Percentiles rank a stretch among this genome's conserved stretches.
Evolutionary conservation across 1,140 invertebrate genomes (phyloP).

Genomic region (Colletes latitarsis): DNA sequence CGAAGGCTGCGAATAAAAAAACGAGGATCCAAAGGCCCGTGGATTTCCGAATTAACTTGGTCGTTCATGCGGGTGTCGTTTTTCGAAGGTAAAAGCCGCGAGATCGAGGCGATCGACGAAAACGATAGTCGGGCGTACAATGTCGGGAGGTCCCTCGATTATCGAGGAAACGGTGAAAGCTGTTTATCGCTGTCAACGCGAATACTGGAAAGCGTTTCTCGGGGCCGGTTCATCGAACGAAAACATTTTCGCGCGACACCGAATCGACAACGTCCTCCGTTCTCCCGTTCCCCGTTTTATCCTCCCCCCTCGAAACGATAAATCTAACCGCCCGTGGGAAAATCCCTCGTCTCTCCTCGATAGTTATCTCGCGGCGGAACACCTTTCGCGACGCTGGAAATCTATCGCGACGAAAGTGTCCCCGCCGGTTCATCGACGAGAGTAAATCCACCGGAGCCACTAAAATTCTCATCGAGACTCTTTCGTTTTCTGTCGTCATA

Average conservation of each 20-base stretch:
- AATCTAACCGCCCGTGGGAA: conserved; percentile 1
- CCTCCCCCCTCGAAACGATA: neutral
- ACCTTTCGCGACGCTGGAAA: neutral
- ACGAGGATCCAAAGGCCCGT: no score
- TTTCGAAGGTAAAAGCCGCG: no score
- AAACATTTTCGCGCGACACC: neutral
- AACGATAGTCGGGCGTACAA: no score
- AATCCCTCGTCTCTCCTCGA: neutral
- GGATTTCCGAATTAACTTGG: no score
- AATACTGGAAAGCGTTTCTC: neutral
- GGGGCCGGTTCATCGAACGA: neutral
- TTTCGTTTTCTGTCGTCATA: no score
- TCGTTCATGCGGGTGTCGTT: no score
- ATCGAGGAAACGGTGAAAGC: conserved; percentile 3
- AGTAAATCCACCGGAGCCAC: no score
- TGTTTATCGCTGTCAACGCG: conserved; percentile 1
- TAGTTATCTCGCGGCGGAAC: neutral
- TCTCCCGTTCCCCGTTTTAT: neutral
- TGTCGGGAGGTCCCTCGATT: neutral
- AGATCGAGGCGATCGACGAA: no score
- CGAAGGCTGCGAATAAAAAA: no score
- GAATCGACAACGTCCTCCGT: no score
- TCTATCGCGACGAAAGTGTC: neutral
- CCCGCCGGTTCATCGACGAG: no score
- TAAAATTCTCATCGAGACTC: no score